Percentiles rank a stretch among this genome's conserved stretches.
Evolutionary conservation across 2,113 vertebrate species (phyloP).

Genomic region (Chlorodrepanis virens): DNA sequence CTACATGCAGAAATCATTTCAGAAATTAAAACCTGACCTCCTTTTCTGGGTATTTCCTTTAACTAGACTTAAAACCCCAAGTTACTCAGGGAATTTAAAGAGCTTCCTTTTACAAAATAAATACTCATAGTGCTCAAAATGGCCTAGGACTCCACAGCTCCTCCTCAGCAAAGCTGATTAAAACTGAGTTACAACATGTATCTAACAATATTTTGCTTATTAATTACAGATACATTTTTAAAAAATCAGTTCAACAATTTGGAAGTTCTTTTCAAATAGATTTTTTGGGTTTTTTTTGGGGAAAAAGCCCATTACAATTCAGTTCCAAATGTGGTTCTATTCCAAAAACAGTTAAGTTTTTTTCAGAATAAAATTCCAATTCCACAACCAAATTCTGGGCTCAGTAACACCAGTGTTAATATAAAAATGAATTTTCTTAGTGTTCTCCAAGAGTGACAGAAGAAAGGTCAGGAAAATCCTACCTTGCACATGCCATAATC

Average conservation of each 20-base stretch:
- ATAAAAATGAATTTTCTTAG: neutral
- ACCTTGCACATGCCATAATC: constrained; percentile 99
- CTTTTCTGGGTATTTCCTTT: neutral
- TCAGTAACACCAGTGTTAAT: neutral
- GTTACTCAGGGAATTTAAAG: neutral
- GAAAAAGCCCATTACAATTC: neutral
- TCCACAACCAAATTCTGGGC: neutral
- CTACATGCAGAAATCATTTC: constrained; percentile 66
- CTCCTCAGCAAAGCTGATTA: neutral
- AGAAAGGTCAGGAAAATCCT: neutral
- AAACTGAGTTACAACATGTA: neutral
- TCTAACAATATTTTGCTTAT: neutral
- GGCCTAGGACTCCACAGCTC: neutral
- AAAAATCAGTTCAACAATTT: neutral
- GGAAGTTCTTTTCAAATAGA: neutral
- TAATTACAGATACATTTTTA: neutral
- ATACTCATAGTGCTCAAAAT: neutral
- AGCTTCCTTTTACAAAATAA: neutral
- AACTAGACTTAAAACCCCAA: neutral
- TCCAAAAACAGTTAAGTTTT: neutral
- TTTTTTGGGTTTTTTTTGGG: neutral
- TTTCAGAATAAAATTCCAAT: neutral
- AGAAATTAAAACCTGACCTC: neutral
- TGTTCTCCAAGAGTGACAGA: neutral
- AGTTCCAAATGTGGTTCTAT: neutral